Conservation (phyloP, 2,113 vertebrate species). For the Oreochromis niloticus region DNA sequence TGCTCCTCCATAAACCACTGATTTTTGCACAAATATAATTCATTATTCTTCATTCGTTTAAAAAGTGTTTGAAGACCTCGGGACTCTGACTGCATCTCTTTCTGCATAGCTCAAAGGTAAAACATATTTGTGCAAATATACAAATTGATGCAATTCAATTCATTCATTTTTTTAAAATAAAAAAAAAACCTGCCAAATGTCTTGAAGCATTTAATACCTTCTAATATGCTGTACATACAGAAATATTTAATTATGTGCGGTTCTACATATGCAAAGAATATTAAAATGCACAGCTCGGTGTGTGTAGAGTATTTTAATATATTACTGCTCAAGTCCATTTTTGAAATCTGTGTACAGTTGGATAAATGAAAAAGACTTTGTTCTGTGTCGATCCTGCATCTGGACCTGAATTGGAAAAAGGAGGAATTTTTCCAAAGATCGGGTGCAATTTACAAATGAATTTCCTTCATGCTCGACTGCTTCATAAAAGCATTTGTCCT, state of each 20-base stretch:
- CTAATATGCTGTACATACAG: not conserved
- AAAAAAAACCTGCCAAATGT: not conserved
- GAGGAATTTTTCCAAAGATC: conserved; percentile 50
- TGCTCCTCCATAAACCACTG: not conserved
- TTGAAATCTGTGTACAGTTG: not conserved
- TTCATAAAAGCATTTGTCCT: conserved; percentile 71
- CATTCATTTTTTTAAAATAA: not conserved
- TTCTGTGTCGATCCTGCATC: conserved; percentile 22
- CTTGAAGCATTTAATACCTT: not conserved
- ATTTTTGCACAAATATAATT: not conserved
- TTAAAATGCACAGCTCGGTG: not conserved
- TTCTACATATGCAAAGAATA: not conserved
- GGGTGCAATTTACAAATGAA: conserved; percentile 70
- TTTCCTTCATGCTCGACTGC: conserved; percentile 59
- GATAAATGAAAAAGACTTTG: not conserved
- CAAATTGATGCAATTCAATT: not conserved
- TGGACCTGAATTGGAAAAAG: conserved; percentile 44
- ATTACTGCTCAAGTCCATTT: not conserved
- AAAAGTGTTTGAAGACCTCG: not conserved
- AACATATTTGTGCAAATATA: not conserved
- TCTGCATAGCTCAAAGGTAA: not conserved
- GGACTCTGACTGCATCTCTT: not conserved
- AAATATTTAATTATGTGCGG: not conserved
- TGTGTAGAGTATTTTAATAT: not conserved
- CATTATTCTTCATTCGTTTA: not conserved